These are phyloP conservation scores for Cheilosia scutellata DNA, from an alignment of 2,888 invertebrate genomes.

Conservation along the genomic window DNA sequence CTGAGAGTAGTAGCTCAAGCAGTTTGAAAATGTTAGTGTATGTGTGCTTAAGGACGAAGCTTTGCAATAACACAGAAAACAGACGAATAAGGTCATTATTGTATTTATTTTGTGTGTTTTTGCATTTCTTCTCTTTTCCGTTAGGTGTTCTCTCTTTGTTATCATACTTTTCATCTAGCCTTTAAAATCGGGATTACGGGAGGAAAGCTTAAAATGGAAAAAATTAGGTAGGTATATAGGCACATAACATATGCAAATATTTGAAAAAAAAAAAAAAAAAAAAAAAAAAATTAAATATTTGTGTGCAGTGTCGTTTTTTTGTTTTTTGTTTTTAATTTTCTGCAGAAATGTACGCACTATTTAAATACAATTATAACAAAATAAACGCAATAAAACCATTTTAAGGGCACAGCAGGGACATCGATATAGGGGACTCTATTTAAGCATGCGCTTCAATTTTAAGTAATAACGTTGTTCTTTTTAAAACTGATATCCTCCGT, in stretches of 20 bases:
- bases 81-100: conserved; percentile 72
- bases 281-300: conserved; percentile 8
- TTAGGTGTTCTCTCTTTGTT: conserved; percentile 48
- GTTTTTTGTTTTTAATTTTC: conserved; percentile 8
- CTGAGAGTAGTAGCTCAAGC: conserved; percentile 43
- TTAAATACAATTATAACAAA: conserved; percentile 8
- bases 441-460: conserved; percentile 1
- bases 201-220: conserved; percentile 31
- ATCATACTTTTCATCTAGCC: conserved; percentile 56
- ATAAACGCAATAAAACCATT: conserved; percentile 16
- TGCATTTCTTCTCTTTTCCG: conserved; percentile 51
- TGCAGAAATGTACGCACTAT: too few relatives aligned
- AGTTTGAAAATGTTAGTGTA: conserved; percentile 39
- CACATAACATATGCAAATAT: not conserved
- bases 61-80: conserved; percentile 69
- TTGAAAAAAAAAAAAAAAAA: too few relatives aligned
- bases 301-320: not conserved
- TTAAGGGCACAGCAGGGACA: conserved; percentile 25
- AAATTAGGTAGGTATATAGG: not conserved
- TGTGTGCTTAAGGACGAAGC: conserved; percentile 63
- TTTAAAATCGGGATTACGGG: conserved; percentile 51
- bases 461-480: conserved; percentile 32
- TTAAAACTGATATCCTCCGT: conserved; percentile 47
- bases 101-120: conserved; percentile 67
- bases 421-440: conserved; percentile 31